Base-by-base conservation (phyloP, 2,797 vertebrate species). In the Chanos chanos region DNA sequence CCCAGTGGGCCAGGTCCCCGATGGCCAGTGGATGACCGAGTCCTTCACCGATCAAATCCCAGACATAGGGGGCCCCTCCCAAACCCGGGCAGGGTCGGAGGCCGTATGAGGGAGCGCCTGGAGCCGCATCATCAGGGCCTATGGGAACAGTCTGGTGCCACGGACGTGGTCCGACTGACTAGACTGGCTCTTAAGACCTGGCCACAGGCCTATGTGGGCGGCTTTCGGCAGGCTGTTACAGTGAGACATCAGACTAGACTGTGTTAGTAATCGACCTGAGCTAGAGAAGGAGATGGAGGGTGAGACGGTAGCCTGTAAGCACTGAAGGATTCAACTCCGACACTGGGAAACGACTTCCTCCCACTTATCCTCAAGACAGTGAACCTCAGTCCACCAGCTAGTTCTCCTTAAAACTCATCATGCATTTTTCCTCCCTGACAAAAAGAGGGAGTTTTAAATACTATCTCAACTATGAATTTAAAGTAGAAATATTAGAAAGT, bases 1-100 rank as follows among this genome's bases (percentile, higher is more conserved):
- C 0, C 40, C 86, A 10, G 88, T 84, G 0, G 64, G 82, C 0
- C 86, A 89, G 16, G 73, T 91, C 62, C 87, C 89, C 1, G 91
- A 93, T 0, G 92, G 92, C 64, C 92, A 94, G 48, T 96, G 94
- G 95, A 89, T 94, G 90, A 82, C 81, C 0, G 90, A 91, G 59
- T 84, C 91, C 0, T 93, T 94, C 24, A 77, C 91, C 9, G 93
- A 97, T 61, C 90, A 92, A 86, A 91, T 94, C 75, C 86, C 93
- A 1, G 89, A 91, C 69, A 92, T 87, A 48, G 70, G 1, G 33
- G 81, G 83, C 71, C 37, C 52, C 25, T 68, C 66, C 53, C 58
- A 50, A 27, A 33, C 56, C 31, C 66, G 34, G 31, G 24, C 31
- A 15, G 66, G 70, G 55, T 22, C 1, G 8, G 30, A 56, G 27